These are phyloP conservation scores for Neodiprion pinetum DNA, from an alignment of 1,140 invertebrate genomes.

Conservation along the genomic window DNA sequence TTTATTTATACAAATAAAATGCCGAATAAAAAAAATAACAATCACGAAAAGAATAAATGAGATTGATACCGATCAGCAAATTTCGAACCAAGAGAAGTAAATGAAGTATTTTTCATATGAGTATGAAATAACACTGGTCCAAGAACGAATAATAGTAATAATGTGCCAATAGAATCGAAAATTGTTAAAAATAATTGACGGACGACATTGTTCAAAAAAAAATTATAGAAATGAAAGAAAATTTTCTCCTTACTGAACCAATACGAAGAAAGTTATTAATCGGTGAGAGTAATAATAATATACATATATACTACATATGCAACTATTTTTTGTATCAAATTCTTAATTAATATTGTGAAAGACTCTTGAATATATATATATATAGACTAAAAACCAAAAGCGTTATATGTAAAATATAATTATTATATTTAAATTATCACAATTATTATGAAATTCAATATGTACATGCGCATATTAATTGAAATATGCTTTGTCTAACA, in stretches of 20 bases:
- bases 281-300: slow-evolving; percentile 3
- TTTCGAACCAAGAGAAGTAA: no score
- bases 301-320: neutral
- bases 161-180: slow-evolving; percentile 7
- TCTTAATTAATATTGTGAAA: neutral
- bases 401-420: slow-evolving; percentile 8
- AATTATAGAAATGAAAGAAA: neutral
- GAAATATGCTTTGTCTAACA: no score
- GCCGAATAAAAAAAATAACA: no score
- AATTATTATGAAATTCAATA: slow-evolving; percentile 1
- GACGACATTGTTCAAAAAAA: neutral
- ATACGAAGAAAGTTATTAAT: neutral
- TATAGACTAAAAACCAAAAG: neutral
- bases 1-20: no score
- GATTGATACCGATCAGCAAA: no score
- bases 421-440: slow-evolving; percentile 54
- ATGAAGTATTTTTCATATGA: no score
- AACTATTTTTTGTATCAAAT: slow-evolving; percentile 8
- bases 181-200: neutral
- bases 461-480: no score
- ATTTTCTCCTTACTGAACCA: neutral
- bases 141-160: neutral
- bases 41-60: no score
- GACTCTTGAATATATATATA: neutral
- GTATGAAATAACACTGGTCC: neutral